A percentile compares a stretch with the other conserved stretches of the same genome.
These are phyloP conservation scores for Anhinga rufa DNA, from an alignment of 2,113 vertebrate species.

Conservation along the genomic window DNA sequence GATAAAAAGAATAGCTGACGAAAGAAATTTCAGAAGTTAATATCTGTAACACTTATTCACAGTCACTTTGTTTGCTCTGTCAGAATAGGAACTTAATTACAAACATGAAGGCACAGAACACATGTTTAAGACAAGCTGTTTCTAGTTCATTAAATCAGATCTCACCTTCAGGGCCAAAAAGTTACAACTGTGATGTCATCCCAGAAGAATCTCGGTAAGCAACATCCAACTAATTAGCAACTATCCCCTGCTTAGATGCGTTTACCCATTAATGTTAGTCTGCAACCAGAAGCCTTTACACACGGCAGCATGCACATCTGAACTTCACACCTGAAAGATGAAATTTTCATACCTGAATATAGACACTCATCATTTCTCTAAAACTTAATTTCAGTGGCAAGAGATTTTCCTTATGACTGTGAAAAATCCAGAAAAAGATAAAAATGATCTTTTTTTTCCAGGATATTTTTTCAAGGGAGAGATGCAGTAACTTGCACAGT, in stretches of 20 bases:
- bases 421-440: neutral
- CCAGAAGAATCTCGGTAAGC: neutral
- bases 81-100: neutral
- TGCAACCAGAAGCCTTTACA: neutral
- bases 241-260: neutral
- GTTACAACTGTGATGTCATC: neutral
- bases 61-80: neutral
- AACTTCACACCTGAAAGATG: neutral
- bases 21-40: neutral
- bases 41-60: neutral
- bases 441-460: neutral
- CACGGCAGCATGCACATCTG: neutral
- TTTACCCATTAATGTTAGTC: neutral
- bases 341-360: neutral
- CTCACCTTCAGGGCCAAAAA: neutral
- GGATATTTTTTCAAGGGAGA: neutral
- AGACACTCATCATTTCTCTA: neutral
- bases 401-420: neutral
- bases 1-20: neutral
- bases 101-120: neutral
- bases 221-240: neutral
- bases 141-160: neutral
- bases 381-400: neutral
- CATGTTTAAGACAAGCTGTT: neutral
- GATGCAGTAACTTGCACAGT: neutral